Evolutionary conservation across 2,888 invertebrate species (phyloP).

Genomic region (Synergus itoensis): DNA sequence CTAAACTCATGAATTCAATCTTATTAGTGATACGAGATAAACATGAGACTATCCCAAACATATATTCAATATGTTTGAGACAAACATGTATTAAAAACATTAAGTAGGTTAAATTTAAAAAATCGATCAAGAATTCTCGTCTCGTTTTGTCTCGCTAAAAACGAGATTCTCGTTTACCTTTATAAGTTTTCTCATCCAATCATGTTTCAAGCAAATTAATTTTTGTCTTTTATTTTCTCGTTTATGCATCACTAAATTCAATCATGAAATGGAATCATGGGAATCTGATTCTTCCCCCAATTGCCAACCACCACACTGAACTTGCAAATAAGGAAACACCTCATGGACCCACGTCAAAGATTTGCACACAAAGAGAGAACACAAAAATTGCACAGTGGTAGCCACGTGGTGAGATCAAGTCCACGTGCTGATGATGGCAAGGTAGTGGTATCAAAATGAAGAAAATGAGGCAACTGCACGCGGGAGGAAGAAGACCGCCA

Average conservation of each 20-base stretch:
- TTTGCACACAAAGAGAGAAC: constrained; percentile 3
- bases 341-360: not conserved
- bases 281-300: not conserved
- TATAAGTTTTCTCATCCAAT: no score
- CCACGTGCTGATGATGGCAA: constrained; percentile 18
- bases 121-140: no score
- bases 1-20: not conserved
- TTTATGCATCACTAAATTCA: no score
- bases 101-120: no score
- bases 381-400: constrained; percentile 2
- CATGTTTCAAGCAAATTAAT: no score
- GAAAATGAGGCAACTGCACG: not conserved
- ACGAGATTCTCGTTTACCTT: no score
- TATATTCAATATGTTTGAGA: no score
- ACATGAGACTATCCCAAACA: no score
- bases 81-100: no score
- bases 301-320: not conserved
- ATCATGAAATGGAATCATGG: not conserved
- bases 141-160: no score
- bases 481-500: not conserved
- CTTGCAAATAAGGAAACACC: not conserved
- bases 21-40: no score
- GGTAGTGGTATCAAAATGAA: not conserved
- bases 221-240: not conserved
- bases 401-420: constrained; percentile 9